phyloP scores from a whole-genome alignment of 92 coral and sea anemone species.

The Palythoa grandis region DNA sequence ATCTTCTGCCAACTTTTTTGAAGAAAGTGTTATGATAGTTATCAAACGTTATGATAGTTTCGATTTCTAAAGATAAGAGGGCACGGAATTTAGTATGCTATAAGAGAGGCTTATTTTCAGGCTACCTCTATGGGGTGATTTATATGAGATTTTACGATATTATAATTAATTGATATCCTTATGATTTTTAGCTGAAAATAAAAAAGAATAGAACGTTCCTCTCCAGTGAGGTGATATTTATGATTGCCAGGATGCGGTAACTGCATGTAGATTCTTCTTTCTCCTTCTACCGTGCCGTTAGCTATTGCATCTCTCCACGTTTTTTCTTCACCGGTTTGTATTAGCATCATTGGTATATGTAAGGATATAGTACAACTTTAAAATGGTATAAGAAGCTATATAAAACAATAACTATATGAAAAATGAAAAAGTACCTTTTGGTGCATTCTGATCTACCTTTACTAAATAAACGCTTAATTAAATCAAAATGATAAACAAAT shows the following conservation, averaged over 20 bases:
- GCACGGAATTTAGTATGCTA: neutral
- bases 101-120: neutral
- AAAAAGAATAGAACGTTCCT: neutral
- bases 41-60: neutral
- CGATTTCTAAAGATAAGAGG: neutral
- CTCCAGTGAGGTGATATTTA: slow-evolving; percentile 31
- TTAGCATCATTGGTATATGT: neutral
- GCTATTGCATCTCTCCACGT: slow-evolving; percentile 10
- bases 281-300: neutral
- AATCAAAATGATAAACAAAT: neutral
- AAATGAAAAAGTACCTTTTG: neutral
- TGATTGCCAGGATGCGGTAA: slow-evolving; percentile 23
- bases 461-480: neutral
- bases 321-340: neutral
- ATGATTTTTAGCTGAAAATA: neutral
- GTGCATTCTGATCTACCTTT: neutral
- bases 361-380: neutral
- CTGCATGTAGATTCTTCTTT: slow-evolving; percentile 33
- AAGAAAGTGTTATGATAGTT: too few species aligned
- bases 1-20: too few species aligned
- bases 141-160: neutral
- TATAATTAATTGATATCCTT: neutral
- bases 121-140: neutral
- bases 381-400: neutral
- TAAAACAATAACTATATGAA: neutral